A percentile compares a stretch with the other conserved stretches of the same genome.
Conservation (phyloP, 2,888 invertebrate species). For the Archips crataeganus region DNA sequence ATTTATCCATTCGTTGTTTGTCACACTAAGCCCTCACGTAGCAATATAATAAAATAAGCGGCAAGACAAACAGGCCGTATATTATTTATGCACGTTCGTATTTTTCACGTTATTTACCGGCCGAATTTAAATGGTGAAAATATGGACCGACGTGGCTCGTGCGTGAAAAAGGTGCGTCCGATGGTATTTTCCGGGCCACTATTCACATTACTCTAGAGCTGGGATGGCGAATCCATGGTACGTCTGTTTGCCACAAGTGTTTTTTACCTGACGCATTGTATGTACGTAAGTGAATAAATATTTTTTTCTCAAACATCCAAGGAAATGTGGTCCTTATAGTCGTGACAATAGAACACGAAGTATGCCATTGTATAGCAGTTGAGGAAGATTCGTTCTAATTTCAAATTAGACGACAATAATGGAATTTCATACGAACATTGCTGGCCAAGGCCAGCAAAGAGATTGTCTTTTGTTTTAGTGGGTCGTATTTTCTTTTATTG, state of each 20-base stretch:
- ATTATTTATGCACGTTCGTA: slow-evolving; percentile 14
- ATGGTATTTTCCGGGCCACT: not conserved
- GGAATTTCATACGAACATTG: too few species aligned
- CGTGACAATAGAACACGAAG: too few species aligned
- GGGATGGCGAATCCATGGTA: not conserved
- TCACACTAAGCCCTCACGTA: slow-evolving; percentile 17
- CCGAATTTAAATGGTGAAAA: slow-evolving; percentile 1
- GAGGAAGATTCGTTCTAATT: too few species aligned
- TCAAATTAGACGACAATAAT: too few species aligned
- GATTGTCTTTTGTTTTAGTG: too few species aligned
- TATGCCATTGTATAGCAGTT: too few species aligned
- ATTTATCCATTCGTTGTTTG: not conserved
- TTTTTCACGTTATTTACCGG: slow-evolving; percentile 10
- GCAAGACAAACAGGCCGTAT: slow-evolving; percentile 12
- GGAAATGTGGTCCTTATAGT: too few species aligned
- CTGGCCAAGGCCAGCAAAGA: too few species aligned
- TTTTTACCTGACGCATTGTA: not conserved
- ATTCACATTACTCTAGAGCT: not conserved
- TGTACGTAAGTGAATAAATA: too few species aligned
- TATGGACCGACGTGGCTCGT: not conserved
- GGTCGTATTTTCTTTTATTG: too few species aligned
- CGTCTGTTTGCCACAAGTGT: not conserved
- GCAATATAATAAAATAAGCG: slow-evolving; percentile 23
- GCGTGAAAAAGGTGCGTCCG: not conserved
- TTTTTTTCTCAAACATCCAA: too few species aligned